phyloP scores from a whole-genome alignment of 2,113 vertebrate species.

The Pangasianodon hypophthalmus region DNA sequence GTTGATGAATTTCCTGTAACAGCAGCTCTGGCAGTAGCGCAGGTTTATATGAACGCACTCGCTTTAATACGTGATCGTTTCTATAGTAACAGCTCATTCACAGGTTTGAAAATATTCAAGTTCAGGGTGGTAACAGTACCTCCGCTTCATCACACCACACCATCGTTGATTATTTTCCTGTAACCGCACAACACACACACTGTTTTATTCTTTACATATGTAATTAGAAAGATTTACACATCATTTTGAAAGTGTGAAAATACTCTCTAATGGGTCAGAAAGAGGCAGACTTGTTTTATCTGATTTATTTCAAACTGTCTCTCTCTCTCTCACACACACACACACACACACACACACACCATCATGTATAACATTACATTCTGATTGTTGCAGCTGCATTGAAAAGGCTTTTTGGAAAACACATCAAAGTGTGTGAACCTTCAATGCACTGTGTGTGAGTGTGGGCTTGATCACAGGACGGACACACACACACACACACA shows the following conservation, averaged over 20 bases:
- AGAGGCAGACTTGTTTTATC: too few relatives aligned
- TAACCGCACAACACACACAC: background rate
- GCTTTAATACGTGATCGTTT: background rate
- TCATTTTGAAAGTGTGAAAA: background rate
- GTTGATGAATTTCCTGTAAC: background rate
- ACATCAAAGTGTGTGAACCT: conserved; percentile 20
- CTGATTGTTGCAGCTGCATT: background rate
- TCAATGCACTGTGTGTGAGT: background rate
- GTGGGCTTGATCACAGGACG: background rate
- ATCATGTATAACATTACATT: background rate
- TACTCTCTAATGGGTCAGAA: too few relatives aligned
- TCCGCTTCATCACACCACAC: background rate
- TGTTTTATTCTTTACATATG: too few relatives aligned
- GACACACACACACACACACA: conserved; percentile 13
- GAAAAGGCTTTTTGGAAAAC: background rate
- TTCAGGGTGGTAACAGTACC: too few relatives aligned
- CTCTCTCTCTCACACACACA: too few relatives aligned
- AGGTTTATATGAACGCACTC: background rate
- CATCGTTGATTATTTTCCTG: background rate
- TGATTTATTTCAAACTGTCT: too few relatives aligned
- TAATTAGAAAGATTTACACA: background rate
- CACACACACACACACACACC: background rate
- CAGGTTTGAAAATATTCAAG: background rate
- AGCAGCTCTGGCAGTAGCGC: background rate
- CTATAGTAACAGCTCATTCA: background rate